Evolutionary conservation across 2,797 vertebrate species (phyloP), one percentile per base, ranked within the genome.

Genomic region (Oophaga sylvatica): DNA sequence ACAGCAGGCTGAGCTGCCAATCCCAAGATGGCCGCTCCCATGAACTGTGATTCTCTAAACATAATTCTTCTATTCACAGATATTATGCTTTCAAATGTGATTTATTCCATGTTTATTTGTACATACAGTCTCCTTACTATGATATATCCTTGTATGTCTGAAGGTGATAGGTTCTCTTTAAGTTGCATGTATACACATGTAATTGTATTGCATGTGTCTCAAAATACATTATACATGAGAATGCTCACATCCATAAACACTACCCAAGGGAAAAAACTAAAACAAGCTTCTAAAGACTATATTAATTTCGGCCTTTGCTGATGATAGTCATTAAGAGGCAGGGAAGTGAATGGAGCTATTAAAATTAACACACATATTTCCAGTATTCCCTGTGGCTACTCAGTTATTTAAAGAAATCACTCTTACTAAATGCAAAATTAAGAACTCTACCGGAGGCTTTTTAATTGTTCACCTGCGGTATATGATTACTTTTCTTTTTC

Each of bases 331-430:
- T 88, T 81, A 81, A 60, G 63, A 81, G n/a, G 53, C 68, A 60
- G n/a, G 31, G 31, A 80, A 68, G 62, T 88, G 29, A 81, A 41
- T 53, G 31, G 22, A 75, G 79, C 63, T 57, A 88, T 84, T 86
- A 86, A 78, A 89, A 77, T 77, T 70, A 89, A 89, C 83, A 65
- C 70, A 31, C 83, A 78, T 81, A 85, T 85, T 89, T 85, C 68
- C 60, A 48, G 59, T 70, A 77, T 85, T 86, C 87, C 83, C 83
- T 78, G 70, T 89, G 81, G 87, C 81, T 88, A 56, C 63, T 88
- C 83, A 80, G 87, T 71, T 84, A 84, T 80, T 84, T 84, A 85
- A 86, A 86, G 83, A 86, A 89, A 86, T 85, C 76, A 71, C 70
- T 85, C 57, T 85, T 86, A 85, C 70, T 89, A 62, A 89, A 89